A percentile compares a stretch with the other conserved stretches of the same genome.
Evolutionary conservation across 2,113 vertebrate species (phyloP).

Genomic region (Forbesichthys papilliferus): DNA sequence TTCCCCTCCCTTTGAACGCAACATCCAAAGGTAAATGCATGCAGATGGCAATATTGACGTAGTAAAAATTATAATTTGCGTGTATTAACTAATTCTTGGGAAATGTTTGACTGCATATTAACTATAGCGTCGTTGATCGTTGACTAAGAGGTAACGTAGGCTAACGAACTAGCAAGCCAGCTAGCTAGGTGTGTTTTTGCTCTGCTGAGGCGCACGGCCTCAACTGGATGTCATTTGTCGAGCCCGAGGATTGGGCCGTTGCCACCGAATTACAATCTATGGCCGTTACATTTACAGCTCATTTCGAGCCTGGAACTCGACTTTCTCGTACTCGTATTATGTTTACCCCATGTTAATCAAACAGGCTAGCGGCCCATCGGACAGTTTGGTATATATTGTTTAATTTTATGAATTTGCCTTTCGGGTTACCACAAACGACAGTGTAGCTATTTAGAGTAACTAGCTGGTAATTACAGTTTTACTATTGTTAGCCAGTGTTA

Average conservation of each 20-base stretch:
- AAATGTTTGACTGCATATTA: slow-evolving; percentile 36
- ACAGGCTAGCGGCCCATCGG: slow-evolving; percentile 36
- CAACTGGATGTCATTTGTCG: slow-evolving; percentile 72
- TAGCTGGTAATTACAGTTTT: slow-evolving; percentile 49
- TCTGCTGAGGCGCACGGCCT: slow-evolving; percentile 68
- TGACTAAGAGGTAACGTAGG: slow-evolving; percentile 70
- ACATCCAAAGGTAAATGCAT: slow-evolving; percentile 71
- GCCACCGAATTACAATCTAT: slow-evolving; percentile 50
- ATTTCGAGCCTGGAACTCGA: not conserved
- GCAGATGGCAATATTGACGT: not conserved
- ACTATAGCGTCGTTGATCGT: slow-evolving; percentile 68
- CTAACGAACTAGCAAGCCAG: slow-evolving; percentile 65
- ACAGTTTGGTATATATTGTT: slow-evolving; percentile 21
- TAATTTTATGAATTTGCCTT: not conserved
- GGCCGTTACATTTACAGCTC: slow-evolving; percentile 18
- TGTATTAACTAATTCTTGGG: slow-evolving; percentile 12
- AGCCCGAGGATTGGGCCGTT: slow-evolving; percentile 69
- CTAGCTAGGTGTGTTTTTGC: slow-evolving; percentile 75
- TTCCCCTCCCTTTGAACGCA: slow-evolving; percentile 70
- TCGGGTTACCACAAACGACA: slow-evolving; percentile 37
- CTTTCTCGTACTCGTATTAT: not conserved
- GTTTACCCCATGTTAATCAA: not conserved
- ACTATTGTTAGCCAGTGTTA: slow-evolving; percentile 51
- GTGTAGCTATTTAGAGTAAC: slow-evolving; percentile 58
- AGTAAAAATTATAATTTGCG: slow-evolving; percentile 24